These are phyloP conservation scores for Colossoma macropomum DNA, from an alignment of 2,113 vertebrate species.

Conservation along the genomic window DNA sequence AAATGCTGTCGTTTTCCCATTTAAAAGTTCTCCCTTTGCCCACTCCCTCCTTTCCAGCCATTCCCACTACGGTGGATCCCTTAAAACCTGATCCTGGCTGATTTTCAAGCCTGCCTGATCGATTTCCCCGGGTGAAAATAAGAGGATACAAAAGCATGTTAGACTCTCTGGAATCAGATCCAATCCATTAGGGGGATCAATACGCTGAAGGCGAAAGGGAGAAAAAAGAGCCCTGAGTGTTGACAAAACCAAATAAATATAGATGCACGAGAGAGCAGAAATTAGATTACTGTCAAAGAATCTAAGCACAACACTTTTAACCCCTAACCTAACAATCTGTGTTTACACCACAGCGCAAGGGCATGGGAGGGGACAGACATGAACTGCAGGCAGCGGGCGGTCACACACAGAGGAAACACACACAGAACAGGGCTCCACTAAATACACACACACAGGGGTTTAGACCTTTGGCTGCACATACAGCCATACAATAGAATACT, in stretches of 20 bases:
- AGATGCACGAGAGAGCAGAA: slow-evolving; percentile 87
- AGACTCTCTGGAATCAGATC: slow-evolving; percentile 93
- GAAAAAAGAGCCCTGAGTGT: slow-evolving; percentile 80
- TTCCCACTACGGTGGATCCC: slow-evolving; percentile 72
- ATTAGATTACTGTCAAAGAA: slow-evolving; percentile 92
- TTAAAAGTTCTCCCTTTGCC: slow-evolving; percentile 23
- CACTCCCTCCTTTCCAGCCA: slow-evolving; percentile 3
- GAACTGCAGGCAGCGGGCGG: slow-evolving; percentile 50
- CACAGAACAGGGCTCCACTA: background rate
- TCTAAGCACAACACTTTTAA: slow-evolving; percentile 89
- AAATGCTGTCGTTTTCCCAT: background rate
- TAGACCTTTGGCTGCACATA: background rate
- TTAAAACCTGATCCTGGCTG: slow-evolving; percentile 85
- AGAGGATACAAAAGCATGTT: slow-evolving; percentile 85
- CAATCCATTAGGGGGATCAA: slow-evolving; percentile 96
- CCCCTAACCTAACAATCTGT: slow-evolving; percentile 88
- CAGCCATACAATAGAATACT: background rate
- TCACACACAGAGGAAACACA: slow-evolving; percentile 9
- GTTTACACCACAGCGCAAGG: slow-evolving; percentile 87
- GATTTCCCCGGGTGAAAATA: slow-evolving; percentile 89
- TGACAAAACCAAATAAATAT: slow-evolving; percentile 95
- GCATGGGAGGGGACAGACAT: slow-evolving; percentile 61
- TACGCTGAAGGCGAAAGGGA: slow-evolving; percentile 80
- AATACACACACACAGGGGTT: background rate
- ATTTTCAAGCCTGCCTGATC: slow-evolving; percentile 89